A percentile compares a stretch with the other conserved stretches of the same genome.
These are phyloP conservation scores for Montipora efflorescens DNA, from an alignment of 64 coral and sea anemone genomes.

Conservation along the genomic window DNA sequence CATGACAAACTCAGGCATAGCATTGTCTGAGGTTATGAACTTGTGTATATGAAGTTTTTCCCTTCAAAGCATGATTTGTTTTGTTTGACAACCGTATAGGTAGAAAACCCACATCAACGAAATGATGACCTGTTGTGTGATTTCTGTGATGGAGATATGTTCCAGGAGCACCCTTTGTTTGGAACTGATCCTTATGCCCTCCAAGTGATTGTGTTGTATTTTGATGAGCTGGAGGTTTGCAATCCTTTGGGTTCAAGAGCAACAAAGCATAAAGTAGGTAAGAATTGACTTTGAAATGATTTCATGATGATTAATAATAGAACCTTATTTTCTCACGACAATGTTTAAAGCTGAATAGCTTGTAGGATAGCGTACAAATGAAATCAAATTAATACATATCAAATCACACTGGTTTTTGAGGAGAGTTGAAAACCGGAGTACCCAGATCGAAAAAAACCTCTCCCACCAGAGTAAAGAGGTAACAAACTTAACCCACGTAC, in stretches of 20 bases:
- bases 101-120: conserved; percentile 41
- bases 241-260: conserved; percentile 59
- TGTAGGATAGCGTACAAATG: no score
- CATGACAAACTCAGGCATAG: no score
- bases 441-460: no score
- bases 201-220: conserved; percentile 44
- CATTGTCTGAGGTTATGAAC: no score
- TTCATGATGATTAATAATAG: background rate
- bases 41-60: no score
- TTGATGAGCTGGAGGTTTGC: conserved; percentile 69
- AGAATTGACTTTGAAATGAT: background rate
- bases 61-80: background rate
- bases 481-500: no score
- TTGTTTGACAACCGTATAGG: conserved; percentile 27
- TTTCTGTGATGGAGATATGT: conserved; percentile 64
- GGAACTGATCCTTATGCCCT: conserved; percentile 31
- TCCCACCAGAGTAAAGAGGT: no score
- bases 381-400: no score
- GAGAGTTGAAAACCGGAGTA: no score
- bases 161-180: conserved; percentile 58
- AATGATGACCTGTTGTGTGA: conserved; percentile 60
- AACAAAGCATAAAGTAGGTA: conserved; percentile 49
- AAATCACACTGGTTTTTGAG: no score
- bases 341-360: no score
- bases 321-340: background rate